Evolutionary conservation across 37 sponge, comb jelly and placozoan genomes (phyloP), one percentile per base, ranked within the genome.

Genomic region (Amphimedon queenslandica): DNA sequence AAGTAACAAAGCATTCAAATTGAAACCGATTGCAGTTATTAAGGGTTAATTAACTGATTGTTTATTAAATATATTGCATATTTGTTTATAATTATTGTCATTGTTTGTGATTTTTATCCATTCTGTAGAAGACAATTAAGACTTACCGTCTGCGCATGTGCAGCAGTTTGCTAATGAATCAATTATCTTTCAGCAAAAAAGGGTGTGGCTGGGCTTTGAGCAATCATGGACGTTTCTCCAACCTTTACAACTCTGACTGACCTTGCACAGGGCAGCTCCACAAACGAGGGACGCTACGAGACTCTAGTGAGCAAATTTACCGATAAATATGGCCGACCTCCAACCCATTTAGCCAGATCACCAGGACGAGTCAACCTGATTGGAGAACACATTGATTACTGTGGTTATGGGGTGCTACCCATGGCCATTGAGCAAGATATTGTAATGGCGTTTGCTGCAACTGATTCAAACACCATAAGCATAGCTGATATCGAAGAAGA

Each of bases 331-430:
- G 77, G 82, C 25, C 25, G 37, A 2, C 55, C 78, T 28, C 87
- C 93, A n/a, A 63, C 81, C 34, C 89, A 70, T 40, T 37, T 92
- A 29, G 87, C 86, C 58, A 66, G 99, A 27, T 96, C 99, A 2
- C 99, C 99, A 20, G 99, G 99, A 2, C 70, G 99, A 73, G 99
- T 98, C 29, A 98, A 98, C 77, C 77, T 98, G 69, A 98, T 98
- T 13, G 99, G 99, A 25, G 99, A 98, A 70, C 99, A 98, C 72
- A 84, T 98, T 27, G 99, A 98, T 80, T 98, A 98, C 80, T 91
- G 77, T 31, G 99, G 99, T 16, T 98, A 92, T 73, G 96, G 80
- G 2, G 99, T 98, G 29, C 84, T 98, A 3, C 99, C 99, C 27
- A 98, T 95, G 84, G 93, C 99, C 6, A 73, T 98, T 16, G 80